A percentile compares a stretch with the other conserved stretches of the same genome.
These are phyloP conservation scores for Hestina assimilis DNA, from an alignment of 1,140 invertebrate species.

Conservation along the genomic window DNA sequence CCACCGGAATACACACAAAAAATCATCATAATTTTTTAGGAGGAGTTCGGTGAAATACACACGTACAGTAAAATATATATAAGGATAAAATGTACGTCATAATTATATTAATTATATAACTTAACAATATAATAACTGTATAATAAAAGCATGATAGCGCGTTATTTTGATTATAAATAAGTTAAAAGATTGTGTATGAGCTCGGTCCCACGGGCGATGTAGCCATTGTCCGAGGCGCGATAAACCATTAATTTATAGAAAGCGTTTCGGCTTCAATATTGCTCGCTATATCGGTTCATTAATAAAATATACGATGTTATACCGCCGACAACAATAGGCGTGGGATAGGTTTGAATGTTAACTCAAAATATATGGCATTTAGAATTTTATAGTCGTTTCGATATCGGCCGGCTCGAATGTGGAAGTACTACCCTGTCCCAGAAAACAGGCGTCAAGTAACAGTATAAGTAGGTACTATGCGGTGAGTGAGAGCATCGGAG, in stretches of 20 bases:
- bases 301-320: conserved; percentile 54
- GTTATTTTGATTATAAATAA: conserved; percentile 30
- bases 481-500: no score
- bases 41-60: no score
- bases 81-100: no score
- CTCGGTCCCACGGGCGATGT: conserved; percentile 31
- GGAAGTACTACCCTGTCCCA: no score
- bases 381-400: conserved; percentile 46
- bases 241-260: conserved; percentile 55
- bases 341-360: conserved; percentile 37
- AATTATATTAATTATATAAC: no score
- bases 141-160: neutral
- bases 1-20: no score
- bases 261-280: conserved; percentile 43
- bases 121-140: no score
- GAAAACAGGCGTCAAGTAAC: no score
- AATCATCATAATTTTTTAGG: no score
- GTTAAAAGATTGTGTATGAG: conserved; percentile 51
- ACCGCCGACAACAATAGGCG: conserved; percentile 34
- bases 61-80: no score
- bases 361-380: conserved; percentile 50
- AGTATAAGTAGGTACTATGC: no score
- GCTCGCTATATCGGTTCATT: conserved; percentile 53
- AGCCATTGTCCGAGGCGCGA: conserved; percentile 45
- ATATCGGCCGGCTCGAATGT: no score